These are phyloP conservation scores for Plutomurus gul DNA, from an alignment of 1,140 invertebrate species.

Conservation along the genomic window DNA sequence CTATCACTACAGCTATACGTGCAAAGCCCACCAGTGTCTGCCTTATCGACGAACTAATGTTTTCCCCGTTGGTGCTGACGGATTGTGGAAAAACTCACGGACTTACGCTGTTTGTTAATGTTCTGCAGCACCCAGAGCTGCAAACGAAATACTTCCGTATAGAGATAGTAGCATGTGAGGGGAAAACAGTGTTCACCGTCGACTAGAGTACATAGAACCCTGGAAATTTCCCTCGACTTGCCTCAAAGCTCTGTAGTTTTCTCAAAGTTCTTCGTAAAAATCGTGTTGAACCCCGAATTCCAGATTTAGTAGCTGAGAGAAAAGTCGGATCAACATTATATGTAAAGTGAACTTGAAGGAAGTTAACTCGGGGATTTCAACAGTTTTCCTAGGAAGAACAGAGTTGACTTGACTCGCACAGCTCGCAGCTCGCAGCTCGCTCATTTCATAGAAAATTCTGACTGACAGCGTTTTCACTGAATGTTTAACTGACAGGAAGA, in stretches of 20 bases:
- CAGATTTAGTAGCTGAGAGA: not conserved
- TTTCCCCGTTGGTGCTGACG: not conserved
- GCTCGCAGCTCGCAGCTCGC: not conserved
- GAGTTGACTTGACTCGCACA: conserved; percentile 21
- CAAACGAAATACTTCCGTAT: no score
- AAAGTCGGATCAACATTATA: not conserved
- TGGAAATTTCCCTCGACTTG: no score
- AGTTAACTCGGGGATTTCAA: conserved; percentile 3
- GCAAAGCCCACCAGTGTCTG: not conserved
- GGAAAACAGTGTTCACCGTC: no score
- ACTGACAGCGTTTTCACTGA: not conserved
- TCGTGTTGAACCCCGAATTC: conserved; percentile 15
- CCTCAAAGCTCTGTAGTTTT: conserved; percentile 4
- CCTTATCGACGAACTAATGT: not conserved
- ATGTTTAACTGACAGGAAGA: conserved; percentile 13
- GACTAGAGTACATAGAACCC: no score
- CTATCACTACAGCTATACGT: not conserved
- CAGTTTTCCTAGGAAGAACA: not conserved
- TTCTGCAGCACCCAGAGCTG: no score
- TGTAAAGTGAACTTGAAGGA: no score
- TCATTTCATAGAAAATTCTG: not conserved
- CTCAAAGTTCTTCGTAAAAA: not conserved
- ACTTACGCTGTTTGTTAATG: not conserved
- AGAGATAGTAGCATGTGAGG: no score
- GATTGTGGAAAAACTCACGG: conserved; percentile 1